Evolutionary conservation across 2,888 invertebrate species (phyloP).

Genomic region (Scaptomyza reducta): DNA sequence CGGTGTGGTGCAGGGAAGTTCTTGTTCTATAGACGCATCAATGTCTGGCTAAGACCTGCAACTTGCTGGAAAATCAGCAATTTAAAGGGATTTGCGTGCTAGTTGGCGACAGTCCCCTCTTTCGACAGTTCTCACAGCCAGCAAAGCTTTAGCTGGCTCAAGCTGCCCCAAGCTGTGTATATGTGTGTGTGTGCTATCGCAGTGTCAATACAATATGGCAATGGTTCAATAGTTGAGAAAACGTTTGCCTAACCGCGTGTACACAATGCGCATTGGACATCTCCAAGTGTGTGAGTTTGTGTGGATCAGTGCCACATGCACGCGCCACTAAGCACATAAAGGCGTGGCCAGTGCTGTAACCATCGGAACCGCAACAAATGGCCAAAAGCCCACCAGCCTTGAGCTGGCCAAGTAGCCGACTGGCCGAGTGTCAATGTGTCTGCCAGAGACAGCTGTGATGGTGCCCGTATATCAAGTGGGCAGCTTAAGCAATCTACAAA

Average conservation of each 20-base stretch:
- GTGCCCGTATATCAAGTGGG: constrained; percentile 4
- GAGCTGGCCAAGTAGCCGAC: constrained; percentile 26
- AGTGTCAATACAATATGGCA: constrained; percentile 74
- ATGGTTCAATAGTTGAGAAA: constrained; percentile 78
- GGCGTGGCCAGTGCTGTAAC: constrained; percentile 25
- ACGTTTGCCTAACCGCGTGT: constrained; percentile 75
- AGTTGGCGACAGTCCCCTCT: constrained; percentile 61
- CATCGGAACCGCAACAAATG: constrained; percentile 43
- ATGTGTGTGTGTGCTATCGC: constrained; percentile 30
- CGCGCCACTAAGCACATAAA: constrained; percentile 47
- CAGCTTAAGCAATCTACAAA: neutral
- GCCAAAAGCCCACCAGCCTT: constrained; percentile 20
- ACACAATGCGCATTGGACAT: constrained; percentile 63
- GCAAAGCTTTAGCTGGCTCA: constrained; percentile 24
- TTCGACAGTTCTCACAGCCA: constrained; percentile 15
- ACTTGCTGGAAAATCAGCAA: constrained; percentile 56
- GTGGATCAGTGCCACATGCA: constrained; percentile 59
- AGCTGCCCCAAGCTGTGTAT: constrained; percentile 35
- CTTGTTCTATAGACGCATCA: constrained; percentile 24
- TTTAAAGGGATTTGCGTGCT: constrained; percentile 71
- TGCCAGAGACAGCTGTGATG: constrained; percentile 3
- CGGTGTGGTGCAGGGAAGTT: constrained; percentile 1
- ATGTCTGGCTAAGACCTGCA: constrained; percentile 33
- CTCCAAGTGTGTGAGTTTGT: constrained; percentile 20
- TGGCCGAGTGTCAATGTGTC: constrained; percentile 12